These are phyloP conservation scores for Epizoanthus rinbou DNA, from an alignment of 92 coral and sea anemone species.

Conservation along the genomic window DNA sequence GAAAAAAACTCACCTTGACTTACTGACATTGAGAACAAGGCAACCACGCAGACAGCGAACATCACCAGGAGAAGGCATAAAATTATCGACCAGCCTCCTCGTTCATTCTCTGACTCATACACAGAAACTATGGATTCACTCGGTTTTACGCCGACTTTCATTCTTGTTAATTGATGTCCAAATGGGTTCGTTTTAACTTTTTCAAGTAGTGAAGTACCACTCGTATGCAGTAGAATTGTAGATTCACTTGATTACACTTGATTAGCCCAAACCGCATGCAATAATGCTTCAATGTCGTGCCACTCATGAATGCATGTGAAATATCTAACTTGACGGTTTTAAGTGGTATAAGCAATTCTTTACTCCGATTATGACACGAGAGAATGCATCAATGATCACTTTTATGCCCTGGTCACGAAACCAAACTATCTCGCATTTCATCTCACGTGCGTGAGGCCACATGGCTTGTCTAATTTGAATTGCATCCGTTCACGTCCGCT, in stretches of 20 bases:
- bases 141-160: constrained; percentile 4
- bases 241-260: background rate
- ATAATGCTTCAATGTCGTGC: background rate
- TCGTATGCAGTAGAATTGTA: too few relatives aligned
- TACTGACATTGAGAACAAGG: constrained; percentile 12
- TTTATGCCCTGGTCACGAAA: constrained; percentile 9
- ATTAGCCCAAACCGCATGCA: background rate
- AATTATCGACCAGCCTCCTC: constrained; percentile 7
- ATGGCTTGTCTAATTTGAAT: too few relatives aligned
- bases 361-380: background rate
- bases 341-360: background rate
- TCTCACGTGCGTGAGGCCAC: too few relatives aligned
- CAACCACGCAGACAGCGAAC: constrained; percentile 11
- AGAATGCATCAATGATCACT: background rate
- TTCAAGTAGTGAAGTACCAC: background rate
- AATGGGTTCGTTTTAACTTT: background rate
- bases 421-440: background rate
- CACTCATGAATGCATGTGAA: background rate
- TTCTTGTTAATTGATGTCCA: background rate
- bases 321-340: background rate
- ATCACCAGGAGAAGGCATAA: constrained; percentile 17
- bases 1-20: background rate
- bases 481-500: too few relatives aligned
- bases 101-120: background rate
- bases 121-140: background rate